These are phyloP conservation scores for Urocitellus parryii DNA, from an alignment of 2,113 vertebrate genomes.

Conservation along the genomic window DNA sequence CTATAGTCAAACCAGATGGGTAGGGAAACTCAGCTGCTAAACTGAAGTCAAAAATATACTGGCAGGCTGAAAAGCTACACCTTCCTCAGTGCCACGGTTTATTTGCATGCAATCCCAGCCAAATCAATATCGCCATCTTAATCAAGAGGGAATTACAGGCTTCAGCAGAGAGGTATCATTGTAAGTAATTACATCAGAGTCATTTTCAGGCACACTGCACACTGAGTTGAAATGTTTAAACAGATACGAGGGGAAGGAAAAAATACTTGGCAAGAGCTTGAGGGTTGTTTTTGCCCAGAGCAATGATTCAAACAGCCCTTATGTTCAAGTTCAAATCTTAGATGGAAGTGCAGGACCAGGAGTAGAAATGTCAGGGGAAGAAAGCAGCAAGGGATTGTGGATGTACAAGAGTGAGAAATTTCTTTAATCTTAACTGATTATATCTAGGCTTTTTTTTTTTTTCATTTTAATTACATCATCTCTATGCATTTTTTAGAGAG, in stretches of 20 bases:
- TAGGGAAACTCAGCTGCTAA: slow-evolving; percentile 49
- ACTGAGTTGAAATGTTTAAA: slow-evolving; percentile 73
- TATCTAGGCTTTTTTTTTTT: not conserved
- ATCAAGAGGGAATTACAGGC: slow-evolving; percentile 80
- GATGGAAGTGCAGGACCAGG: not conserved
- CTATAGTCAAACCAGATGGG: slow-evolving; percentile 49
- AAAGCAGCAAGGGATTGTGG: not conserved
- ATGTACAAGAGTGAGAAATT: not conserved
- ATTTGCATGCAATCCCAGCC: slow-evolving; percentile 76
- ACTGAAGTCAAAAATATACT: slow-evolving; percentile 20
- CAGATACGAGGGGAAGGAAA: not conserved
- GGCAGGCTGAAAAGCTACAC: slow-evolving; percentile 52
- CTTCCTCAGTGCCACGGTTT: slow-evolving; percentile 35
- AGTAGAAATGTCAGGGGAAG: slow-evolving; percentile 5
- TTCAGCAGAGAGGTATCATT: slow-evolving; percentile 68
- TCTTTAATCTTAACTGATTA: slow-evolving; percentile 13
- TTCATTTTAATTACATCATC: slow-evolving; percentile 33
- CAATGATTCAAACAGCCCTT: not conserved
- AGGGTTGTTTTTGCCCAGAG: not conserved
- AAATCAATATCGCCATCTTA: slow-evolving; percentile 79
- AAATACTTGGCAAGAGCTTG: not conserved
- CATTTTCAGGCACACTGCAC: slow-evolving; percentile 67
- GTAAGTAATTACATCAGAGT: slow-evolving; percentile 48
- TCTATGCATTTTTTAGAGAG: slow-evolving; percentile 4
- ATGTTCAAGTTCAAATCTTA: not conserved